Conservation (phyloP, 2,888 invertebrate genomes). For the Mantis religiosa region DNA sequence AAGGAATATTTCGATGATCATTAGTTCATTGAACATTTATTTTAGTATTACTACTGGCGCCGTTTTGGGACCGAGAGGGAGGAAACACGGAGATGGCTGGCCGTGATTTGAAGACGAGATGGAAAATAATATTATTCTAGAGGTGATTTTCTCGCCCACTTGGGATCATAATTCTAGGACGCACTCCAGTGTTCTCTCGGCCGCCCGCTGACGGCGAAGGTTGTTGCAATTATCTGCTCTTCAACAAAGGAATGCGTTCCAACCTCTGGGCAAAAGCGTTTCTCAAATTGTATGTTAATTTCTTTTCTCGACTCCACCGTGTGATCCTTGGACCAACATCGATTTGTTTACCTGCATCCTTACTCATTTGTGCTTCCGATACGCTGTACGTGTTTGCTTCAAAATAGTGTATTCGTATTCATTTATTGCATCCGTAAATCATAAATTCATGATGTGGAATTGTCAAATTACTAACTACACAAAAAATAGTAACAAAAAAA, state of each 20-base stretch:
- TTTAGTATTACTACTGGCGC: neutral
- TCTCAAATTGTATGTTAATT: neutral
- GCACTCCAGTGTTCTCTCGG: neutral
- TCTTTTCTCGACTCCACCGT: neutral
- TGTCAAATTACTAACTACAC: too few relatives aligned
- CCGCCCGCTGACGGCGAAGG: neutral
- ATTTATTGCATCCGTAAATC: too few relatives aligned
- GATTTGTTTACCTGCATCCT: neutral
- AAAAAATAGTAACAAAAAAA: too few relatives aligned
- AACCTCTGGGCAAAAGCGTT: neutral
- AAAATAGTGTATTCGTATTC: too few relatives aligned
- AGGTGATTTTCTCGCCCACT: constrained; percentile 7
- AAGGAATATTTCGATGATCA: too few relatives aligned
- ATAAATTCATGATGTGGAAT: too few relatives aligned
- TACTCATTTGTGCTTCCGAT: neutral
- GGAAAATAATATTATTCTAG: neutral
- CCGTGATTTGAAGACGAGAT: neutral
- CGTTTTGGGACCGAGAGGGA: neutral
- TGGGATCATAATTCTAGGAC: neutral
- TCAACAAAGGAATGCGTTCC: neutral
- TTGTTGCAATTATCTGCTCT: neutral
- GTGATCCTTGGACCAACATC: neutral
- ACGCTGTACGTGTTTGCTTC: too few relatives aligned
- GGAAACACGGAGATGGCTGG: neutral
- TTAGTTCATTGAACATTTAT: too few relatives aligned